A percentile compares a stretch with the other conserved stretches of the same genome.
Conservation (phyloP, 92 coral and sea anemone species). For the Porites rus region DNA sequence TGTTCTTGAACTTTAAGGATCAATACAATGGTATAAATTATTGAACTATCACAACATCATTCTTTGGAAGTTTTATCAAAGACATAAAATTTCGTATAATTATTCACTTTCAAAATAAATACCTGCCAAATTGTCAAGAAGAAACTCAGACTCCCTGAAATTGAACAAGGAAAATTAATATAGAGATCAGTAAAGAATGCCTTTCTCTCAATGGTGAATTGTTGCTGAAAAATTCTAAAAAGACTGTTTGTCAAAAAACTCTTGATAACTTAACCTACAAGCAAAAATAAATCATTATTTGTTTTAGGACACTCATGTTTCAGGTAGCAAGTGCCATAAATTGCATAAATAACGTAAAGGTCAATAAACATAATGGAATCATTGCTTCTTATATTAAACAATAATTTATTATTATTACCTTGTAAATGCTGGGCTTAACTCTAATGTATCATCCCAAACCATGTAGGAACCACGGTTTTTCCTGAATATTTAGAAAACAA, state of each 20-base stretch:
- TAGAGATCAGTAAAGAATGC: not conserved
- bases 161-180: not conserved
- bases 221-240: too few relatives aligned
- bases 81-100: not conserved
- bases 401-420: slow-evolving; percentile 46
- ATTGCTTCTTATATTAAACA: not conserved
- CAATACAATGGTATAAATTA: too few relatives aligned
- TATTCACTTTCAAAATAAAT: not conserved
- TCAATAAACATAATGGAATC: not conserved
- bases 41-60: too few relatives aligned
- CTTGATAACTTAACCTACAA: too few relatives aligned
- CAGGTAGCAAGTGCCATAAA: too few relatives aligned
- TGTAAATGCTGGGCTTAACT: slow-evolving; percentile 89
- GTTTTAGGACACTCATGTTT: too few relatives aligned
- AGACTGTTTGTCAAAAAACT: too few relatives aligned
- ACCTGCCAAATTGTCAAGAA: slow-evolving; percentile 81
- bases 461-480: slow-evolving; percentile 85
- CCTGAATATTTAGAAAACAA: slow-evolving; percentile 51
- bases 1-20: too few relatives aligned
- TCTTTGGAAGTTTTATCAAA: too few relatives aligned
- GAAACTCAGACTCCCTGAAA: slow-evolving; percentile 87
- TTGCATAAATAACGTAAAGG: not conserved
- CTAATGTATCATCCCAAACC: slow-evolving; percentile 91
- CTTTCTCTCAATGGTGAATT: not conserved
- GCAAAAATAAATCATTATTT: too few relatives aligned